A percentile compares a stretch with the other conserved stretches of the same genome.
phyloP scores from a whole-genome alignment of 2,113 vertebrate species.

The Collichthys lucidus region DNA sequence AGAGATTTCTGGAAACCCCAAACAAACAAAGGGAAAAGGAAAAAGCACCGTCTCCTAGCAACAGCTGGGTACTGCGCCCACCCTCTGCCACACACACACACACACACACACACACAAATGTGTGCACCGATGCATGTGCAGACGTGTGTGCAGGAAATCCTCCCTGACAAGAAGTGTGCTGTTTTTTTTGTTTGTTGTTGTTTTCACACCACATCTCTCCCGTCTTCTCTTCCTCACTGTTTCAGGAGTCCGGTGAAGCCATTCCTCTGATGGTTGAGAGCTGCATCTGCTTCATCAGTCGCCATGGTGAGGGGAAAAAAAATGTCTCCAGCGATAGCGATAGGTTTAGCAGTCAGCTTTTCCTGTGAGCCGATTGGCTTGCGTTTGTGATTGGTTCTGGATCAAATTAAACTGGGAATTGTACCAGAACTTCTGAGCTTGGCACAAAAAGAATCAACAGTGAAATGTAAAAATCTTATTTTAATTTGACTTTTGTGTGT shows the following conservation, averaged over 20 bases:
- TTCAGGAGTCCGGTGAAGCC: conserved; percentile 90
- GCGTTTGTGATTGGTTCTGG: conserved; percentile 34
- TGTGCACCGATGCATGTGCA: conserved; percentile 51
- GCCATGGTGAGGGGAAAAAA: conserved; percentile 88
- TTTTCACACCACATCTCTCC: not conserved
- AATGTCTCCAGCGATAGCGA: conserved; percentile 24
- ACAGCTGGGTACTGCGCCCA: conserved; percentile 69
- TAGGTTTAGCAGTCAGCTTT: conserved; percentile 47
- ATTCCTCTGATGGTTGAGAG: conserved; percentile 98
- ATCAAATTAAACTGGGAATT: conserved; percentile 4
- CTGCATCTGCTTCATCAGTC: conserved; percentile 98
- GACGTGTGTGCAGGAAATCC: conserved; percentile 48
- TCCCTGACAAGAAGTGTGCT: conserved; percentile 34
- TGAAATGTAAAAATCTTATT: not conserved
- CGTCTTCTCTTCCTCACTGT: conserved; percentile 16
- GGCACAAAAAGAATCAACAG: not conserved
- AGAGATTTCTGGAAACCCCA: conserved; percentile 49
- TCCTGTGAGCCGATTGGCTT: conserved; percentile 45
- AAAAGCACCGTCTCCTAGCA: conserved; percentile 78
- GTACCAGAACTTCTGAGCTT: not conserved
- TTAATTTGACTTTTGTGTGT: not conserved
- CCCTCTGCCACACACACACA: conserved; percentile 28
- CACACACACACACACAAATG: conserved; percentile 24
- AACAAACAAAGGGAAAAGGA: conserved; percentile 75
- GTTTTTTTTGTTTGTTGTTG: not conserved